Conservation (phyloP, 2,113 vertebrate genomes). For the Cyprichromis sp. region DNA sequence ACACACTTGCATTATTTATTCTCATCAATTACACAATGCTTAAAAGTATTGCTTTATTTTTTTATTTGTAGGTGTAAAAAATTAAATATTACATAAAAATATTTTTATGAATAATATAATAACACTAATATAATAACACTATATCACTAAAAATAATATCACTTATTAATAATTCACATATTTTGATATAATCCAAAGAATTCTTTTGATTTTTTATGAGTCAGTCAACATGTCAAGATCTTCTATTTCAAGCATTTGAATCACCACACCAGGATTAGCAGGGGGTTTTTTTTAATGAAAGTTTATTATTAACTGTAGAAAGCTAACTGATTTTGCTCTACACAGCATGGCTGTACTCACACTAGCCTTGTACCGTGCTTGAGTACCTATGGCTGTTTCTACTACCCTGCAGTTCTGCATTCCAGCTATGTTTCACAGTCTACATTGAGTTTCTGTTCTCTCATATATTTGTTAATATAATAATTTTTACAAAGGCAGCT, state of each 20-base stretch:
- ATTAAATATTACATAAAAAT: background rate
- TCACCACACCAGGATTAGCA: background rate
- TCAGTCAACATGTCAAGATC: background rate
- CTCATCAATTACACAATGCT: background rate
- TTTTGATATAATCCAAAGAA: background rate
- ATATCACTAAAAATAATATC: background rate
- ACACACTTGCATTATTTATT: background rate
- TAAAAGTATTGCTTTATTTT: background rate
- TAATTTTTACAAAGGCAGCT: background rate
- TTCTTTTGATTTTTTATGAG: background rate
- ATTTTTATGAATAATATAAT: background rate
- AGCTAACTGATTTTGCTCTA: background rate
- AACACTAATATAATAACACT: background rate
- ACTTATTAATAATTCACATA: background rate
- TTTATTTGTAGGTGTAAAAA: background rate
- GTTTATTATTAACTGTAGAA: background rate
- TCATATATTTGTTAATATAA: background rate
- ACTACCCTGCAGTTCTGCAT: background rate
- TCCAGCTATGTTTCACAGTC: background rate
- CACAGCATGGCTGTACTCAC: background rate
- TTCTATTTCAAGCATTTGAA: background rate
- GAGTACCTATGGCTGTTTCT: background rate
- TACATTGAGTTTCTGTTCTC: background rate
- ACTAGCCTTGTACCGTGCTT: background rate
- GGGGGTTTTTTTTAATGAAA: fast-evolving